Conservation (phyloP, 2,888 invertebrate genomes). For the Xylocampa areola region DNA sequence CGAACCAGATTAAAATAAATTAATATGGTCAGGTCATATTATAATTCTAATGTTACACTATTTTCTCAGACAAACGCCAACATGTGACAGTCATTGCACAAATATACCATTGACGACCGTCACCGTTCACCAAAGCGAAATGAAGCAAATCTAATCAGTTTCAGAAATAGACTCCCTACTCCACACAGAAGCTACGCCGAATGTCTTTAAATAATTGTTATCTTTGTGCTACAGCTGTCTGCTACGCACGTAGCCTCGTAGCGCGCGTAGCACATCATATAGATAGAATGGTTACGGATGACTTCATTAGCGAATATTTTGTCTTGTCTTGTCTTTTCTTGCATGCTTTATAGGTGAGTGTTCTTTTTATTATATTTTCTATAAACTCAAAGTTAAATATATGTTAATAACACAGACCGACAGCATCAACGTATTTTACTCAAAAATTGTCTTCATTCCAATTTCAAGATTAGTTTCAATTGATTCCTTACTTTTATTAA, state of each 20-base stretch:
- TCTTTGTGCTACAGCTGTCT: slow-evolving; percentile 41
- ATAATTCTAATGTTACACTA: slow-evolving; percentile 8
- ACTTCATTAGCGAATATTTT: background rate
- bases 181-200: slow-evolving; percentile 13
- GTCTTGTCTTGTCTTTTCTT: background rate
- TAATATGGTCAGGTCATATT: too few species aligned
- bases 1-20: too few species aligned
- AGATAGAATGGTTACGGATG: slow-evolving; percentile 20
- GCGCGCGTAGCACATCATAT: slow-evolving; percentile 42
- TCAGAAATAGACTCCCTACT: slow-evolving; percentile 21
- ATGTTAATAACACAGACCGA: too few species aligned
- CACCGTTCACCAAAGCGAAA: slow-evolving; percentile 17
- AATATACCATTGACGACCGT: slow-evolving; percentile 9
- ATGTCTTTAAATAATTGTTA: slow-evolving; percentile 24
- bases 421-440: too few species aligned
- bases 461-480: too few species aligned
- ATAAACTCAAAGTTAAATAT: too few species aligned
- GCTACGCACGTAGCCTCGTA: slow-evolving; percentile 56
- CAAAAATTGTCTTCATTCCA: too few species aligned
- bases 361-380: too few species aligned
- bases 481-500: too few species aligned
- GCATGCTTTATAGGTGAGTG: too few species aligned
- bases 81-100: slow-evolving; percentile 2
- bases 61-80: slow-evolving; percentile 10
- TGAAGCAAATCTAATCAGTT: slow-evolving; percentile 33